A percentile compares a stretch with the other conserved stretches of the same genome.
phyloP scores from a whole-genome alignment of 2,888 invertebrate genomes.

The Gari tellinella region DNA sequence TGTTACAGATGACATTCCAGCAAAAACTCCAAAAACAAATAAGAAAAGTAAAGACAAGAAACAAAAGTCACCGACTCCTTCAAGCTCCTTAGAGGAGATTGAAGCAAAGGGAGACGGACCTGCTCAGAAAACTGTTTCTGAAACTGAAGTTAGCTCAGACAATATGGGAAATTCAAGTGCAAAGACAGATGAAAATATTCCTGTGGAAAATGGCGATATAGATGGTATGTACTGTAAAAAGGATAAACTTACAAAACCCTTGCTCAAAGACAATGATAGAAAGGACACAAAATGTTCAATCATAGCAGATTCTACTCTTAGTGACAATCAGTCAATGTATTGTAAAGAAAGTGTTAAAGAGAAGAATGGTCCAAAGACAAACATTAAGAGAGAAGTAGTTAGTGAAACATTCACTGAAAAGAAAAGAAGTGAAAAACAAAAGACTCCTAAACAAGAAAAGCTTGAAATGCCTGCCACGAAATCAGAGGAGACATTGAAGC shows the following conservation, averaged over 20 bases:
- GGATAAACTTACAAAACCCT: slow-evolving; percentile 31
- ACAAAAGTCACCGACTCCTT: slow-evolving; percentile 54
- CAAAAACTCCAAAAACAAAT: slow-evolving; percentile 60
- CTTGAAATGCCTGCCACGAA: slow-evolving; percentile 41
- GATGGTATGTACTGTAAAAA: slow-evolving; percentile 35
- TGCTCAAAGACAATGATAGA: slow-evolving; percentile 46
- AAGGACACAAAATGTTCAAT: slow-evolving; percentile 12
- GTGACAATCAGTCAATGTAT: slow-evolving; percentile 19
- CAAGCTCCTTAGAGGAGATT: slow-evolving; percentile 40
- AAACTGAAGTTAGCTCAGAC: slow-evolving; percentile 29
- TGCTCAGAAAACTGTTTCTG: slow-evolving; percentile 37
- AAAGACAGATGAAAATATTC: slow-evolving; percentile 50
- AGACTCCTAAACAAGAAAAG: slow-evolving; percentile 41
- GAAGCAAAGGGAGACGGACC: slow-evolving; percentile 35
- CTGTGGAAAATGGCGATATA: slow-evolving; percentile 52
- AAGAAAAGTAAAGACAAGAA: slow-evolving; percentile 71
- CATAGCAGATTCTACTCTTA: slow-evolving; percentile 6
- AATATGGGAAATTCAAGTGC: slow-evolving; percentile 69
- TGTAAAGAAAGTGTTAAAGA: slow-evolving; percentile 46
- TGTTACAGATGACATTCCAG: slow-evolving; percentile 57
- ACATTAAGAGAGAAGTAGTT: slow-evolving; percentile 41
- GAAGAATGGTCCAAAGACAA: slow-evolving; percentile 43
- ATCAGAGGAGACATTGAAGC: slow-evolving; percentile 33
- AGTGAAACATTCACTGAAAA: slow-evolving; percentile 18
- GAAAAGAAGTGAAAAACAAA: slow-evolving; percentile 18